These are phyloP conservation scores for Halocynthia aurantium DNA, from an alignment of 23 tunicate genomes.

Conservation along the genomic window DNA sequence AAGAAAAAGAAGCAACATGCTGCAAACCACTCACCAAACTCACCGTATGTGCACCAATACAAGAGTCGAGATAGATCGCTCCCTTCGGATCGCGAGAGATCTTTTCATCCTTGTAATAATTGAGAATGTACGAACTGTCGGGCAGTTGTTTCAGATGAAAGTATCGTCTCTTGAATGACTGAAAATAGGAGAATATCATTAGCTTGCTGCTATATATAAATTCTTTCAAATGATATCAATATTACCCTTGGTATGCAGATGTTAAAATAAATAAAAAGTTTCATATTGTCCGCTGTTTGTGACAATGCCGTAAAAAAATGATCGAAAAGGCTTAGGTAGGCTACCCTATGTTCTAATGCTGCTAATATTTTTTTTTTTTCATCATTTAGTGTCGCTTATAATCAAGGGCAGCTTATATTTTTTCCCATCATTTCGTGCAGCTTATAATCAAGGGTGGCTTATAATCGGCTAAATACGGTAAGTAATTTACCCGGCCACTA, in stretches of 20 bases:
- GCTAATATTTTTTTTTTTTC: too few relatives aligned
- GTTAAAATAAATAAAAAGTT: background rate
- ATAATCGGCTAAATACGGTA: too few relatives aligned
- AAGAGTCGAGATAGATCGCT: conserved; percentile 79
- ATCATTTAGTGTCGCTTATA: too few relatives aligned
- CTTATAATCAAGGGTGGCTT: too few relatives aligned
- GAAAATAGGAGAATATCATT: background rate
- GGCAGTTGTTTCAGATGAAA: conserved; percentile 75
- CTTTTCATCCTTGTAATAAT: conserved; percentile 92
- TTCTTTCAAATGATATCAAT: background rate
- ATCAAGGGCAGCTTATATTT: too few relatives aligned
- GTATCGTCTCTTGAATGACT: conserved; percentile 84
- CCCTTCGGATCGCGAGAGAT: conserved; percentile 79
- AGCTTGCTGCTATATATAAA: background rate
- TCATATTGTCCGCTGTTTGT: too few relatives aligned
- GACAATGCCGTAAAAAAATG: too few relatives aligned
- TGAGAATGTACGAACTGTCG: conserved; percentile 74
- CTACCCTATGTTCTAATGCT: too few relatives aligned
- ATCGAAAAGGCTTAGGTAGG: background rate
- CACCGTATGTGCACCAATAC: conserved; percentile 78
- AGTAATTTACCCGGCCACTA: too few relatives aligned
- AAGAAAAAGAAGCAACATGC: conserved; percentile 11
- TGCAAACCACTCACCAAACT: conserved; percentile 49
- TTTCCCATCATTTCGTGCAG: too few relatives aligned
- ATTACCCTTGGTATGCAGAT: background rate